Conservation (phyloP, 2,797 vertebrate genomes). For the Myotis pilosus region DNA sequence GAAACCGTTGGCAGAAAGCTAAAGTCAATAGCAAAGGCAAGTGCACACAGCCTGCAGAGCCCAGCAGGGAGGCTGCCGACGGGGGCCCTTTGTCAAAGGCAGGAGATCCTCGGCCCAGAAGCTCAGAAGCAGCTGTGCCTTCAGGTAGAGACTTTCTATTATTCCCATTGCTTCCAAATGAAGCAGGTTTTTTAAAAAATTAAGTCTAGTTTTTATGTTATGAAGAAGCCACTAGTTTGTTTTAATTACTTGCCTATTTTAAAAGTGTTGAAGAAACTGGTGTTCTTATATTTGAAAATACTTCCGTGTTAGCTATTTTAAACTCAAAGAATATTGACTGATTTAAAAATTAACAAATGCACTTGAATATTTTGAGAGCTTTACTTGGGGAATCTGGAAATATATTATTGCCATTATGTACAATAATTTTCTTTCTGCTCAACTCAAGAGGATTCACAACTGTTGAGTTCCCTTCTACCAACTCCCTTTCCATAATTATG, state of each 20-base stretch:
- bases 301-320: not conserved
- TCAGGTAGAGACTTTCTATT: constrained; percentile 79
- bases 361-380: not conserved
- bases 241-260: constrained; percentile 11
- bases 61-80: not conserved
- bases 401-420: not conserved
- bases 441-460: not conserved
- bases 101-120: constrained; percentile 26
- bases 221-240: not conserved
- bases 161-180: constrained; percentile 42
- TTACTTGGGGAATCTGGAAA: not conserved
- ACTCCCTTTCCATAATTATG: not conserved
- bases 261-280: not conserved
- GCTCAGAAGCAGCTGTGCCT: not conserved
- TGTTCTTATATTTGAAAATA: not conserved
- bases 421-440: not conserved
- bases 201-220: not conserved
- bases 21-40: constrained; percentile 79
- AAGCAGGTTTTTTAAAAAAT: not conserved
- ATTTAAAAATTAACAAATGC: not conserved
- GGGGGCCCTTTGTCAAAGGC: not conserved
- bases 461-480: not conserved
- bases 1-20: constrained; percentile 27
- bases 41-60: constrained; percentile 52
- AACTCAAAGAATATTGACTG: not conserved